Conservation (phyloP, 2,797 vertebrate genomes). For the Myioborus miniatus region DNA sequence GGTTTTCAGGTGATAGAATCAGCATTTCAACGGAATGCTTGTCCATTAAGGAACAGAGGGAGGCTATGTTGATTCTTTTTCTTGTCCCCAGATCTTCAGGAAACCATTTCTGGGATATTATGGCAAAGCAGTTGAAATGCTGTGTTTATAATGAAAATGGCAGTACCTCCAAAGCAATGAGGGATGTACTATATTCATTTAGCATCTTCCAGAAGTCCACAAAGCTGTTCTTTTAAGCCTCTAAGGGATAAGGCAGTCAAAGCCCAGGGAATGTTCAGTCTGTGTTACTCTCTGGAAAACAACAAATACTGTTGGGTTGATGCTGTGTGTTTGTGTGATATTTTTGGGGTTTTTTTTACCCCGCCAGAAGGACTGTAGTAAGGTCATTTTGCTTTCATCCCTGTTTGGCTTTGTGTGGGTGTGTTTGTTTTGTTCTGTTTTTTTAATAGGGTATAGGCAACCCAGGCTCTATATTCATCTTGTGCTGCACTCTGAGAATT, state of each 20-base stretch:
- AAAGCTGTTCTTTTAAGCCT: neutral
- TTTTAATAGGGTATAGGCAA: neutral
- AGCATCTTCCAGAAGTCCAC: neutral
- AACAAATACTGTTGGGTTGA: neutral
- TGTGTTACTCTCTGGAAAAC: neutral
- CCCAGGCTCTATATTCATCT: neutral
- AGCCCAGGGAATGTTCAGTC: neutral
- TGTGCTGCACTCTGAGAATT: neutral
- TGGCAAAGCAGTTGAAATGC: neutral
- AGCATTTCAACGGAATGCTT: neutral
- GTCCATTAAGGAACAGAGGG: neutral
- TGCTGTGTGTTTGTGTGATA: neutral
- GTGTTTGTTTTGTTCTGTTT: neutral
- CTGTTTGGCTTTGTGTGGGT: neutral
- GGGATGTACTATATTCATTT: neutral
- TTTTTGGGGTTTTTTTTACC: neutral
- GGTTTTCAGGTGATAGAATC: neutral
- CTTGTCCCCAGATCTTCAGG: neutral
- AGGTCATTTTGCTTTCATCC: neutral
- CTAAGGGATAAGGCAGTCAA: neutral
- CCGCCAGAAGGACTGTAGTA: neutral
- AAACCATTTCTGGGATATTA: neutral
- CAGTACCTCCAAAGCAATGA: neutral
- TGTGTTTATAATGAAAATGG: neutral
- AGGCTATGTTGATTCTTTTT: neutral